Percentiles rank a stretch among this genome's conserved stretches.
phyloP scores from a whole-genome alignment of 1,140 invertebrate genomes.

The Magallana angulata region DNA sequence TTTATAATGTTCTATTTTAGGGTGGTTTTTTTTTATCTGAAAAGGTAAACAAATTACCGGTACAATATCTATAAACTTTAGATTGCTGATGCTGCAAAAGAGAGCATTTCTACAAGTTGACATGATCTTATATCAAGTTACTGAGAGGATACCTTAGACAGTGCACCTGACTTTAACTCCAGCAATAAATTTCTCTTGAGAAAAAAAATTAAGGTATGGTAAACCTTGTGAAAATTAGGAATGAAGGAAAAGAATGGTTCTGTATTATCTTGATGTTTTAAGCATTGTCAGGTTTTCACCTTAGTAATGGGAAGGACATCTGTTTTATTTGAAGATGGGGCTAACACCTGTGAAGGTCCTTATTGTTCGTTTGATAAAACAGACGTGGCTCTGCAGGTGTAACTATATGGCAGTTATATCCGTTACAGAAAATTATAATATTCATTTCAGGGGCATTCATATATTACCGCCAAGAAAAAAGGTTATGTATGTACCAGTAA shows the following conservation, averaged over 20 bases:
- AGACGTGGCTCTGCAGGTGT: conserved; percentile 15
- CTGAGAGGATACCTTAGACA: neutral
- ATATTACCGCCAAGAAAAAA: neutral
- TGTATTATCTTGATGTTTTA: conserved; percentile 35
- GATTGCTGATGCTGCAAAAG: neutral
- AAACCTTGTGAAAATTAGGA: conserved; percentile 9
- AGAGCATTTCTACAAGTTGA: neutral
- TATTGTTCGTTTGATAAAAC: conserved; percentile 32
- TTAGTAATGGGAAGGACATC: conserved; percentile 22
- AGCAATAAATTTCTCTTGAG: conserved; percentile 5
- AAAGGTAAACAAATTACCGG: neutral
- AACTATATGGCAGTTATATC: neutral
- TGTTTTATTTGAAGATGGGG: conserved; percentile 24
- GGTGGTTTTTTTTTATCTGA: neutral
- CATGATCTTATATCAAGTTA: neutral
- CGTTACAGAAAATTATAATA: conserved; percentile 30
- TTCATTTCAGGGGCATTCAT: conserved; percentile 2
- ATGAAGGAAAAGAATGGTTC: neutral
- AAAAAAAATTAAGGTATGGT: neutral
- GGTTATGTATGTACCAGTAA: no score
- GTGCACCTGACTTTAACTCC: neutral
- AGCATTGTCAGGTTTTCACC: conserved; percentile 37
- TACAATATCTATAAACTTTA: neutral
- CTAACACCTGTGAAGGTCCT: conserved; percentile 7
- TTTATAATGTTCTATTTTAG: neutral